Evolutionary conservation across 2,113 vertebrate species (phyloP).

Genomic region (Sinosuthora webbiana): DNA sequence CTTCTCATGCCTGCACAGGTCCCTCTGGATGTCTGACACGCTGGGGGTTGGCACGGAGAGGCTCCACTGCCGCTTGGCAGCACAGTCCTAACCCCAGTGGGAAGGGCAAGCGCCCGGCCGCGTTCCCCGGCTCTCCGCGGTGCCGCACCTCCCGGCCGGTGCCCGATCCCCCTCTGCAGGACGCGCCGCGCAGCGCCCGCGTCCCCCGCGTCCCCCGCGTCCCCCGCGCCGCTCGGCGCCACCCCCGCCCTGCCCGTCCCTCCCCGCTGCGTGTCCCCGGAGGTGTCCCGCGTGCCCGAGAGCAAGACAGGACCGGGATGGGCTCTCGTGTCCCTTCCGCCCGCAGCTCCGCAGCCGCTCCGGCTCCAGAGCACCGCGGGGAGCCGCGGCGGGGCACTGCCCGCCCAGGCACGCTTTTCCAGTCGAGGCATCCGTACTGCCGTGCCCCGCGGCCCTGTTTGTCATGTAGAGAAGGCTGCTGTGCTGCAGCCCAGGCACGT

Average conservation of each 20-base stretch:
- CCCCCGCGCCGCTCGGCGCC: background rate
- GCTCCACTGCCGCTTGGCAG: background rate
- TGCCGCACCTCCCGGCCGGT: background rate
- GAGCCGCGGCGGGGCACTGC: background rate
- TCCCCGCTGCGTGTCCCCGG: background rate
- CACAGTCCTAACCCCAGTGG: too few relatives aligned
- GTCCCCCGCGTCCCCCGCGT: too few relatives aligned
- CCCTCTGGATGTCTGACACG: background rate
- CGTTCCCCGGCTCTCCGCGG: background rate
- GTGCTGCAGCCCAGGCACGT: background rate
- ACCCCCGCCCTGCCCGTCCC: background rate
- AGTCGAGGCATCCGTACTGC: fast-evolving
- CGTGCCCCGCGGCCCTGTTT: background rate
- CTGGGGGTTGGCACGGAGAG: background rate
- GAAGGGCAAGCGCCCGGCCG: background rate
- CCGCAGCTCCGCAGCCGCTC: background rate
- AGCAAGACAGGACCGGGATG: background rate
- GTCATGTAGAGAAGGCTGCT: background rate
- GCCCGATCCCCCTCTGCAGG: constrained; percentile 47
- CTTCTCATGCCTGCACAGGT: background rate
- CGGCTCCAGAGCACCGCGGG: background rate
- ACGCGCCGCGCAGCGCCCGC: background rate
- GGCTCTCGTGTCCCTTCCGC: background rate
- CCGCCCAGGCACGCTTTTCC: fast-evolving
- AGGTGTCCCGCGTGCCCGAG: background rate